A percentile compares a stretch with the other conserved stretches of the same genome.
Conservation (phyloP, 2,113 vertebrate genomes). For the Oreotrochilus melanogaster region DNA sequence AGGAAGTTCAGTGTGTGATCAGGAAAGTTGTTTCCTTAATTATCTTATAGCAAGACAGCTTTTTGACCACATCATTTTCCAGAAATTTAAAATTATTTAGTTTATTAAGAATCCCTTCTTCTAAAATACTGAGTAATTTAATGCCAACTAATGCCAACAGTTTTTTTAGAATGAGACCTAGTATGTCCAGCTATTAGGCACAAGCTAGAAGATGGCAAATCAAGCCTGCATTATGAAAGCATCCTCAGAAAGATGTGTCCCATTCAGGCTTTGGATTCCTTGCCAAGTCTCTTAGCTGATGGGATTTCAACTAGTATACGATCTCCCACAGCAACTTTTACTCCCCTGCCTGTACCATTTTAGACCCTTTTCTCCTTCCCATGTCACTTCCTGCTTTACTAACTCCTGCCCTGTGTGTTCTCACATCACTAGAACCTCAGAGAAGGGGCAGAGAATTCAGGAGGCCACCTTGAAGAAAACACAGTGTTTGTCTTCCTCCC, state of each 20-base stretch:
- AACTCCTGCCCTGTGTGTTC: rapidly evolving
- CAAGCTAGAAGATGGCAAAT: neutral
- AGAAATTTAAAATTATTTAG: neutral
- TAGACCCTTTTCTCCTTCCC: neutral
- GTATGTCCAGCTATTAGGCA: neutral
- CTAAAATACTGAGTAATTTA: neutral
- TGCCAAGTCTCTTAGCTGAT: neutral
- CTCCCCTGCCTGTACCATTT: neutral
- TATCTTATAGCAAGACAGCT: neutral
- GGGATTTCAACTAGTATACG: neutral
- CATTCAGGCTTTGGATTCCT: neutral
- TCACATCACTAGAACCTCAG: neutral
- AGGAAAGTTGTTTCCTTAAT: neutral
- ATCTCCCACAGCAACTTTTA: neutral
- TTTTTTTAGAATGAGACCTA: neutral
- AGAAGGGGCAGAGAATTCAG: neutral
- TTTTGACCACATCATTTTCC: neutral
- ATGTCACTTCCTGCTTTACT: neutral
- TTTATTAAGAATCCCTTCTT: neutral
- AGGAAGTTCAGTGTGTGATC: neutral
- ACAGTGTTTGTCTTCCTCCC: neutral
- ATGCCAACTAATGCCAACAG: neutral
- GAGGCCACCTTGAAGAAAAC: neutral
- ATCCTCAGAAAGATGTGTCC: neutral
- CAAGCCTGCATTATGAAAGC: neutral